Conservation (phyloP, 1,140 invertebrate genomes). For the Asbolus verrucosus region DNA sequence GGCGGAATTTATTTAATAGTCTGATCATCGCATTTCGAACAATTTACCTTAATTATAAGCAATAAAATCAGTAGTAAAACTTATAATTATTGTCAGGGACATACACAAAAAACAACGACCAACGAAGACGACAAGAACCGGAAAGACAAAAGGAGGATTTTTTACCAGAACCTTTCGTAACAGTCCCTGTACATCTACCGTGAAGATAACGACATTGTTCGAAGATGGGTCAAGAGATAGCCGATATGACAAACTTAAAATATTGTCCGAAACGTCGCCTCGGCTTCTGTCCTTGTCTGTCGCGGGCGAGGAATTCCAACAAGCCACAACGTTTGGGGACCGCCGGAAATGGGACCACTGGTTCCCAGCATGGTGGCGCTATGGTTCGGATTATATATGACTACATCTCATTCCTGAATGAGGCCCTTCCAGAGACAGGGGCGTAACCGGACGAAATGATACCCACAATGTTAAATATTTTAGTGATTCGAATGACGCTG, state of each 20-base stretch:
- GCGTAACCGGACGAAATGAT: slow-evolving; percentile 7
- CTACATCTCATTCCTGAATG: slow-evolving; percentile 40
- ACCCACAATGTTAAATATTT: not conserved
- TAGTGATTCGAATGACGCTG: not conserved
- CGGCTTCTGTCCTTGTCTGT: not conserved
- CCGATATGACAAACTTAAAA: slow-evolving; percentile 29
- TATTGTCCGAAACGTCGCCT: not conserved
- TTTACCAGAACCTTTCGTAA: slow-evolving; percentile 13
- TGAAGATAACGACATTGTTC: slow-evolving; percentile 32
- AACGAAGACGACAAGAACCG: slow-evolving; percentile 5
- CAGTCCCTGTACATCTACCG: slow-evolving; percentile 33
- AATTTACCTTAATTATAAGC: slow-evolving; percentile 38
- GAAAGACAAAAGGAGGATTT: slow-evolving; percentile 31
- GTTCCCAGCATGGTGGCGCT: slow-evolving; percentile 38
- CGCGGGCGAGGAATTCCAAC: not conserved
- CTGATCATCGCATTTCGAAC: slow-evolving; percentile 16
- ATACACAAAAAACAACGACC: not conserved
- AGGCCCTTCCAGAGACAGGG: slow-evolving; percentile 14
- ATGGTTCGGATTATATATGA: slow-evolving; percentile 33
- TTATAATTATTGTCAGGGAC: slow-evolving; percentile 11
- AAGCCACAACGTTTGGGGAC: slow-evolving; percentile 36
- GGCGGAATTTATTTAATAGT: slow-evolving; percentile 2
- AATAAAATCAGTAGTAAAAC: slow-evolving; percentile 36
- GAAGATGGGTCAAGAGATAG: slow-evolving; percentile 23
- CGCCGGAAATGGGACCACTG: slow-evolving; percentile 15